Base-by-base conservation (phyloP, 2,797 vertebrate genomes). In the Catostomus latipinnis region DNA sequence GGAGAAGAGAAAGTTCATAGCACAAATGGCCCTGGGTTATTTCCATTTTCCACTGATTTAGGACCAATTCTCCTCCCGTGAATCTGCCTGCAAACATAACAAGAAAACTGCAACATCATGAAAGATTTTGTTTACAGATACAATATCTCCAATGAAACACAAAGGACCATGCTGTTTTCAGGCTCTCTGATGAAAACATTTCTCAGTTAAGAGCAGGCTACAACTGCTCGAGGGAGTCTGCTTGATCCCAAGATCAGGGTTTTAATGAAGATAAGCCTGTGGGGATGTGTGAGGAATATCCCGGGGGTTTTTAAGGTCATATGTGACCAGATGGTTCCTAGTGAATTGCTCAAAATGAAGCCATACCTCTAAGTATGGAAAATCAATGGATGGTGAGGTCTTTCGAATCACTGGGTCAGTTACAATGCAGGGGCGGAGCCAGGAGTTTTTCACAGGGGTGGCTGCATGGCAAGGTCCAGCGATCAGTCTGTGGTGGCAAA, bases 231-330 rank as follows among this genome's bases (percentile, higher is more conserved):
- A 9, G 53, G 70, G 56, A 78, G 73, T 54, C 48, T 73, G 11
- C 74, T 81, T 82, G 74, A 84, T 86, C 78, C 74, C 5, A 50
- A 81, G 81, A 83, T 78, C 81, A 81, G 45, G 58, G 72, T 63
- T 80, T 81, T 84, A 78, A 80, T 70, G 54, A 50, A 60, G 70
- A 71, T 86, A 76, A 84, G 57, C 72, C 74, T 46, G 48, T 57
- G 61, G 48, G 5, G 34, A 11, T 58, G 71, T 71, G 68, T 57
- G 22, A 79, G 56, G 52, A 22, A 61, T 50, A 18, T 74, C 61
- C 75, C 22, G 0, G 9, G 58, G 56, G 63, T 75, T 74, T 34
- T 72, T 66, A 46, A 68, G 58, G 62, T 73, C 52, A 72, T 75
- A 13, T 71, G 75, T 56, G 54, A 56, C 57, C 82, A 84, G 78